Evolutionary conservation across 2,797 vertebrate species (phyloP), one percentile per base, ranked within the genome.

Genomic region (Sebastes wilsoni): DNA sequence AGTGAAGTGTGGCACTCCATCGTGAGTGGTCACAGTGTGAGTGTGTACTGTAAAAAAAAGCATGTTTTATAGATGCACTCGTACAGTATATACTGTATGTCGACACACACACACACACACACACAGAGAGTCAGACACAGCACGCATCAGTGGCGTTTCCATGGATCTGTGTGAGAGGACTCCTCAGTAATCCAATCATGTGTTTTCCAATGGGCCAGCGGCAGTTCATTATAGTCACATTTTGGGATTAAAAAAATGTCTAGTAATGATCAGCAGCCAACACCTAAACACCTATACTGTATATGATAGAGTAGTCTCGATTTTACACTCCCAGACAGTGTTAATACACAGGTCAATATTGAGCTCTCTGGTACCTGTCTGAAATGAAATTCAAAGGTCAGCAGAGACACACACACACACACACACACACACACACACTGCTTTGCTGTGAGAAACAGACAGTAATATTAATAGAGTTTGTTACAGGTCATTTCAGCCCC

Each of bases 381-480:
- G 60, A 65, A 81, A 90, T 78, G 36, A 80, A 27, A 92, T 83
- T 76, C 68, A 91, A 88, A 87, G 84, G 84, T 91, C 87, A 90
- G 80, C 27, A 70, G 36, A 79, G 55, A 65, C 76, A 62, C 27
- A 14, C 66, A 8, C 65, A 22, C 65, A 73, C 62, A 52, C n/a
- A 62, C 74, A 73, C 62, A 52, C n/a, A 62, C 79, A 69, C 34
- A 58, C 72, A 67, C 52, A 58, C 30, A 72, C 25, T 3, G 56
- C 55, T 61, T 42, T 28, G 22, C 56, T 42, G 25, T 46, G 0
- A 49, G n/a, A 81, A 13, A 30, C 10, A 58, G 20, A 49, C 46
- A 68, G 42, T 20, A 65, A 61, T n/a, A 65, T 23, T 25, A 65
- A 58, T 18, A 75, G 22, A 66, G 38, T 75, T 66, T 66, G 38